Evolutionary conservation across 2,888 invertebrate genomes (phyloP), one percentile per base, ranked within the genome.

Genomic region (Eugnorisma glareosa): DNA sequence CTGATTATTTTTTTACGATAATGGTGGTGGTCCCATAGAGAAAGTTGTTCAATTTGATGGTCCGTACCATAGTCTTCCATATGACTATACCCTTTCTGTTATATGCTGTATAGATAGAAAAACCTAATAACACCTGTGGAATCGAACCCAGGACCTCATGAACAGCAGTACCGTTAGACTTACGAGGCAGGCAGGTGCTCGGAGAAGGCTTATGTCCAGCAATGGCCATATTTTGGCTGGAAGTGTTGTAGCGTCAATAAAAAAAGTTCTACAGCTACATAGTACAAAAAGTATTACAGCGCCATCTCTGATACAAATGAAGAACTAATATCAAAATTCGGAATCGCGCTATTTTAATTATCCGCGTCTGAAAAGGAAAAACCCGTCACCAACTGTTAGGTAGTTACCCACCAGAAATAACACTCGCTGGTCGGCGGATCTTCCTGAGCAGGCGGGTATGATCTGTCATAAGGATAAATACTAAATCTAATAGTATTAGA

Each of bases 401-500:
- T 21, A 21, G 8, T 21, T 21, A 8, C 48, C 48, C 21, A 48
- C 21, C 48, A 21, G 21, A 45, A n/a, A n/a, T n/a, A n/a, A n/a
- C n/a, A n/a, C n/a, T n/a, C n/a, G n/a, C n/a, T n/a, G n/a, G n/a
- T n/a, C n/a, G n/a, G n/a, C n/a, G n/a, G n/a, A n/a, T n/a, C n/a
- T n/a, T n/a, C n/a, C n/a, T n/a, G n/a, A n/a, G n/a, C n/a, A n/a
- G n/a, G n/a, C n/a, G 48, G 48, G 48, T 48, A 1, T 54, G 28
- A 28, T 28, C 28, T 28, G 57, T n/a, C 6, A 6, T 57, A 57
- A 13, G 6, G 2, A 57, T 57, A 2, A 48, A n/a, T 54, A 54
- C 8, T n/a, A n/a, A n/a, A n/a, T n/a, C n/a, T n/a, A n/a, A 0
- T 4, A 13, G n/a, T 4, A 6, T 5, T 28, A 18, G 18, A 8